Evolutionary conservation across 2,888 invertebrate species (phyloP), one percentile per base, ranked within the genome.

Genomic region (Gisinianus flammeolus): DNA sequence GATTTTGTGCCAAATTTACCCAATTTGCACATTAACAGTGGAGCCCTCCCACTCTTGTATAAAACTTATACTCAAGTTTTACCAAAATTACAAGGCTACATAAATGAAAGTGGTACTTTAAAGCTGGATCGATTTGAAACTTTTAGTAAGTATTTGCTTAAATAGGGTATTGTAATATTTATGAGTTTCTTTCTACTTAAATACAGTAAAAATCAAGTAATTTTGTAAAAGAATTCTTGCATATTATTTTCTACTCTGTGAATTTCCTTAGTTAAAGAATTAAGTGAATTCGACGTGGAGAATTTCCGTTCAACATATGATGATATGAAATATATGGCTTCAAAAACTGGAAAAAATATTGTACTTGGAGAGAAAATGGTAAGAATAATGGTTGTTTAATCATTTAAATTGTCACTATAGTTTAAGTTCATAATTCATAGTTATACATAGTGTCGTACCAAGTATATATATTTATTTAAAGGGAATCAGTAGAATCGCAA

Each of bases 1-100:
- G 98, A 99, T 88, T 99, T 99, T 87, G 94, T 99, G 85, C 98
- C 98, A 0, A 92, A 97, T 89, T 89, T 98, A 82, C 98, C 98
- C 2, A 93, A 96, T 87, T 90, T 99, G 87, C 96, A 98, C 87
- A 98, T 99, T 83, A 91, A 91, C 83, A 93, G 94, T 85, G 95
- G 96, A 85, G 96, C 96, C 19, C 88, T 98, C 81, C 94, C 96
- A 0, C 86, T 94, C 80, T 89, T 99, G 58, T 98, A 96, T 88
- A 90, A 91, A 85, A 93, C 93, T 0, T 98, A 99, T 87, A 96
- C 93, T 88, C 90, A 91, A 69, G 92, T 96, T 54, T 89, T 97
- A 85, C 96, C 96, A 0, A 91, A 91, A 54, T 89, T 98, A 83
- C 93, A 93, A 87, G 98, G 97, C 2, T 98, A 98, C 86, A 92